phyloP scores from a whole-genome alignment of 2,113 vertebrate species.

The Lampris incognitus region DNA sequence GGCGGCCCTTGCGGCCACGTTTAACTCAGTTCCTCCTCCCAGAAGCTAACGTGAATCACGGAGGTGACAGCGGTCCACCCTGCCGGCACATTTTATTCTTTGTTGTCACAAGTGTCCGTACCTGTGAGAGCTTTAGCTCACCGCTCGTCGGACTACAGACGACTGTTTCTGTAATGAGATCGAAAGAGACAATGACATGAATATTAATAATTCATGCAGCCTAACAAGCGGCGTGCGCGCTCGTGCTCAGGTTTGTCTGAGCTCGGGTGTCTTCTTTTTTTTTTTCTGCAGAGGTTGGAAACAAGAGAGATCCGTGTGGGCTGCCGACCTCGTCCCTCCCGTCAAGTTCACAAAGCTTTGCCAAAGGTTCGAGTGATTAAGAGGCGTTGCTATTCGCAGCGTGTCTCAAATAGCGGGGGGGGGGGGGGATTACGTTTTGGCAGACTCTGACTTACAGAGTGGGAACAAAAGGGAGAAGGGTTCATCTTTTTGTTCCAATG shows the following conservation, averaged over 20 bases:
- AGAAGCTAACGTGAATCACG: conserved; percentile 44
- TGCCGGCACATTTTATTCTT: background rate
- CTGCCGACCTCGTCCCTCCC: background rate
- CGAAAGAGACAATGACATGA: conserved; percentile 32
- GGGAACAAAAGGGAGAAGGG: too few species aligned
- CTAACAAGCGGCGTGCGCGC: conserved; percentile 32
- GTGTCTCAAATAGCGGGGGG: background rate
- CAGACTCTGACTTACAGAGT: too few species aligned
- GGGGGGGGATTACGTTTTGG: background rate
- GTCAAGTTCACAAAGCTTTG: background rate
- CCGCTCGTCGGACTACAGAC: conserved; percentile 25
- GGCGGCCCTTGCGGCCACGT: too few species aligned
- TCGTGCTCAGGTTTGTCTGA: background rate
- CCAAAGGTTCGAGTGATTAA: background rate
- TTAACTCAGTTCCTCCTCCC: conserved; percentile 1
- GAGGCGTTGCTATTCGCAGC: background rate
- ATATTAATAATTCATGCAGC: conserved; percentile 54
- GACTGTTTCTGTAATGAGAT: conserved; percentile 31
- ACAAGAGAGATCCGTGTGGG: background rate
- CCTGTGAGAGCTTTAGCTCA: conserved; percentile 32
- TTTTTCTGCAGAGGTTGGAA: background rate
- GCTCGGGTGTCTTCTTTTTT: conserved; percentile 2
- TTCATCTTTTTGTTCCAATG: too few species aligned
- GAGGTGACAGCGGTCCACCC: too few species aligned
- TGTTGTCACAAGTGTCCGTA: conserved; percentile 29